Conservation (phyloP, 2,888 invertebrate species). For the Teleiodes luculella region DNA sequence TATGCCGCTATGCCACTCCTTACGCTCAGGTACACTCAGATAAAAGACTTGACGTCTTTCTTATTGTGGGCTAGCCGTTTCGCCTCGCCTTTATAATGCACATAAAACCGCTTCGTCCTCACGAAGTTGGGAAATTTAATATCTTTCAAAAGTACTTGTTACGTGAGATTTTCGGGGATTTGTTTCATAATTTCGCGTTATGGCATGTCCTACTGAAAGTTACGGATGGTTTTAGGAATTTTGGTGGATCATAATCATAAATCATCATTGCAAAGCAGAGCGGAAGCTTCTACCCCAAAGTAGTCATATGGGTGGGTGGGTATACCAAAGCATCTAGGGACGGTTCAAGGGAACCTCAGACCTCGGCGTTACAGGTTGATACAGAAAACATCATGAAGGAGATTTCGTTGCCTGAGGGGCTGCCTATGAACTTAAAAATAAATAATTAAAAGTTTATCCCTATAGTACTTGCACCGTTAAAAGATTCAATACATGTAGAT, state of each 20-base stretch:
- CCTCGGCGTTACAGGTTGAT: too few species aligned
- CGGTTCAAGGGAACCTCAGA: too few species aligned
- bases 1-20: constrained; percentile 25
- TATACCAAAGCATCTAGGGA: too few species aligned
- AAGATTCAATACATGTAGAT: too few species aligned
- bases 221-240: neutral
- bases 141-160: constrained; percentile 17
- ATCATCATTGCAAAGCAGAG: too few species aligned
- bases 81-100: constrained; percentile 34
- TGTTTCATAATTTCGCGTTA: neutral
- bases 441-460: neutral
- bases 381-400: too few species aligned
- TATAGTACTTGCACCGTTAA: neutral
- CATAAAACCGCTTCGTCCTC: constrained; percentile 31
- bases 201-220: neutral
- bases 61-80: constrained; percentile 47
- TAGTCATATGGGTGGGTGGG: too few species aligned
- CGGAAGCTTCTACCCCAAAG: too few species aligned
- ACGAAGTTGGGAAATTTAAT: constrained; percentile 29
- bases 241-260: too few species aligned
- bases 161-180: constrained; percentile 21
- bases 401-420: too few species aligned
- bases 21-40: constrained; percentile 38
- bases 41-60: constrained; percentile 40
- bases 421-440: neutral